phyloP scores from a whole-genome alignment of 2,113 vertebrate species.

The Toxotes jaculatrix region DNA sequence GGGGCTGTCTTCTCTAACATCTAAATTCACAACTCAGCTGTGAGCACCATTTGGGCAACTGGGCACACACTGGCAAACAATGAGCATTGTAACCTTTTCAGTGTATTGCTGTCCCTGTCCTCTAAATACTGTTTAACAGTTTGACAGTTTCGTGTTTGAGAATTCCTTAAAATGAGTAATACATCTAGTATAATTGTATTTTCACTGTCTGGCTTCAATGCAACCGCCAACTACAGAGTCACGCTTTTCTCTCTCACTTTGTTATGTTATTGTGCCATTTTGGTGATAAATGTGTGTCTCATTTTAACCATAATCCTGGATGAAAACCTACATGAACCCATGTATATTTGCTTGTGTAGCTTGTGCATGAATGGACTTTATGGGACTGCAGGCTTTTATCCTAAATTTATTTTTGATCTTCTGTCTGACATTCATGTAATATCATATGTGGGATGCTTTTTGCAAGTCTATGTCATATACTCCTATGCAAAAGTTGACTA shows the following conservation, averaged over 20 bases:
- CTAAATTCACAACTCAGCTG: background rate
- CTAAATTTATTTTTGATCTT: conserved; percentile 42
- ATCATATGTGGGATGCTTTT: conserved; percentile 38
- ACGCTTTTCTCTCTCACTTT: conserved; percentile 42
- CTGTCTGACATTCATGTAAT: conserved; percentile 29
- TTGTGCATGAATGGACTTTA: conserved; percentile 43
- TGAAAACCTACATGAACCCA: conserved; percentile 47
- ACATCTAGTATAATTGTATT: conserved; percentile 17
- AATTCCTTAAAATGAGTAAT: conserved; percentile 16
- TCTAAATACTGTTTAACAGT: background rate
- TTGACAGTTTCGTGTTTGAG: background rate
- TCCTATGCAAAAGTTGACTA: conserved; percentile 18
- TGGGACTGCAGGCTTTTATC: conserved; percentile 36
- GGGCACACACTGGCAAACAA: background rate
- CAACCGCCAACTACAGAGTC: conserved; percentile 20
- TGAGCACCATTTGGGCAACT: background rate
- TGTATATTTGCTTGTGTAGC: conserved; percentile 37
- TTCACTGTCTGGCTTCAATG: conserved; percentile 35
- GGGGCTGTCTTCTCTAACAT: background rate
- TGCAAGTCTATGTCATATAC: conserved; percentile 47
- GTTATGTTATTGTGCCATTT: conserved; percentile 20
- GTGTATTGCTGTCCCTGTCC: background rate
- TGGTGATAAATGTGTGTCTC: conserved; percentile 48
- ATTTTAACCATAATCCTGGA: conserved; percentile 55
- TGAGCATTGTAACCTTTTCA: background rate